These are phyloP conservation scores for Scolopax mira DNA, from an alignment of 2,113 vertebrate genomes.

Conservation along the genomic window DNA sequence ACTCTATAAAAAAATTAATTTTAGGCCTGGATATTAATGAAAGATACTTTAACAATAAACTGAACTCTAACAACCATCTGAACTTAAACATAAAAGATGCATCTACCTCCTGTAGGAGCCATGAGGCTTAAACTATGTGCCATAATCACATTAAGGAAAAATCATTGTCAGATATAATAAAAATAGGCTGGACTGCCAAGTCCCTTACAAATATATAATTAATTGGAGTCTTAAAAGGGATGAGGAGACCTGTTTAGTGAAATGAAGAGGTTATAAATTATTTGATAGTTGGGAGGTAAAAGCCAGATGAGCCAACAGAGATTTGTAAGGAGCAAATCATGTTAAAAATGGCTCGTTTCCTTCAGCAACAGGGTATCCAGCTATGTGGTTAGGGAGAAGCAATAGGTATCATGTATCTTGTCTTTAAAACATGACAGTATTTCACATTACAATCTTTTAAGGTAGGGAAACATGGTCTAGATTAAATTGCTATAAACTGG, in stretches of 20 bases:
- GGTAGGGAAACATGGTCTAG: background rate
- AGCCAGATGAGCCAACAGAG: background rate
- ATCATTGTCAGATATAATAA: background rate
- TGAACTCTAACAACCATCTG: background rate
- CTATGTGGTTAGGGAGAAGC: background rate
- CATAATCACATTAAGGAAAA: background rate
- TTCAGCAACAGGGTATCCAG: background rate
- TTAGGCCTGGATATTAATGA: background rate
- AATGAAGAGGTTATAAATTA: slow-evolving; percentile 17
- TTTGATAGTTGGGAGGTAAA: background rate
- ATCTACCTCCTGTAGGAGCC: background rate
- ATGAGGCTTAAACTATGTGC: background rate
- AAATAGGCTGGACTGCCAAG: background rate
- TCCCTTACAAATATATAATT: background rate
- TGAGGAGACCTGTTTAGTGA: background rate
- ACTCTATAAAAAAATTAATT: background rate
- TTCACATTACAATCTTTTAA: background rate
- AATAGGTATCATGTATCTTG: background rate
- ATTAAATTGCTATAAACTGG: background rate
- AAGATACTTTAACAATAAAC: background rate
- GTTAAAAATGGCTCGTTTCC: background rate
- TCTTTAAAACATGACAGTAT: slow-evolving; percentile 36
- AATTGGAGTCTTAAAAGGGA: background rate
- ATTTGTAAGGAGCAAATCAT: slow-evolving; percentile 7
- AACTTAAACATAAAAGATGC: background rate